Evolutionary conservation across 2,888 invertebrate genomes (phyloP).

Genomic region (Spisula subtruncata): DNA sequence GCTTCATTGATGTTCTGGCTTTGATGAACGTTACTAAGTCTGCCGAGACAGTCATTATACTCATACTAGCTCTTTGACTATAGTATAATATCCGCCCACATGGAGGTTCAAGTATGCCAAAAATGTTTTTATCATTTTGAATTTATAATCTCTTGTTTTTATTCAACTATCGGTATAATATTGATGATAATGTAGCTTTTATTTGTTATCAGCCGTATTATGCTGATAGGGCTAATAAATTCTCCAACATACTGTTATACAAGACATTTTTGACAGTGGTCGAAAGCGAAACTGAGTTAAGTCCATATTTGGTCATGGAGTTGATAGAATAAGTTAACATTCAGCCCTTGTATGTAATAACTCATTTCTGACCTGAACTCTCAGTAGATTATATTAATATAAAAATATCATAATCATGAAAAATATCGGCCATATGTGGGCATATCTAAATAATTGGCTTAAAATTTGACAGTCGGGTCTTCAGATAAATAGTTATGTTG

Average conservation of each 20-base stretch:
- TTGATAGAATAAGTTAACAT: no score
- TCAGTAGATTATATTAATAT: neutral
- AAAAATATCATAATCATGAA: neutral
- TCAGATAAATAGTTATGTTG: conserved; percentile 7
- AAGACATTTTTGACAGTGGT: neutral
- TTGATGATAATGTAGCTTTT: neutral
- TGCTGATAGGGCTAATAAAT: neutral
- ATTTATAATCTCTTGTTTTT: conserved; percentile 1
- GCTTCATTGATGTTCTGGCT: neutral
- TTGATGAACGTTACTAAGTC: conserved; percentile 9
- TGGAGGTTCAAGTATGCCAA: neutral
- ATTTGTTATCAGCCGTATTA: neutral
- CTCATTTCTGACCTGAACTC: neutral
- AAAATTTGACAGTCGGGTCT: neutral
- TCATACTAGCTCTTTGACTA: neutral
- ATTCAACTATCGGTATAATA: neutral
- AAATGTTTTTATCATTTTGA: neutral
- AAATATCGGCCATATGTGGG: neutral
- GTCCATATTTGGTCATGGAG: no score
- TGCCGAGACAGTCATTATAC: neutral
- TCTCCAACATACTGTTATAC: neutral
- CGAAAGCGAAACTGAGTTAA: no score
- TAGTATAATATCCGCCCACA: neutral
- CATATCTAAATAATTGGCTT: conserved; percentile 7
- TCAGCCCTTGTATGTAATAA: neutral